Conservation (phyloP, 2,888 invertebrate species). For the Eupithecia insigniata region DNA sequence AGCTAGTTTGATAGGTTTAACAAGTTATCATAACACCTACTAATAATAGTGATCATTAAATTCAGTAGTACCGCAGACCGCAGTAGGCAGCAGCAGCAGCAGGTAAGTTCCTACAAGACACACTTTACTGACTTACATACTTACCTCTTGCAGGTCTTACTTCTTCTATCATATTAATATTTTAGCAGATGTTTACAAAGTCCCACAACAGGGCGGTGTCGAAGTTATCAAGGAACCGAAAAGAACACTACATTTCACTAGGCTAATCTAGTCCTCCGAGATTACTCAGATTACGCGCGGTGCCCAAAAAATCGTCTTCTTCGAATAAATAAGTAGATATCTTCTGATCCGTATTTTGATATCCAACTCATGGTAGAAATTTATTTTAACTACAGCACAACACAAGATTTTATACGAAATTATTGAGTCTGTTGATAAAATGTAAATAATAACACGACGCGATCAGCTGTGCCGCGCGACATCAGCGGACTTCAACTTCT, state of each 20-base stretch:
- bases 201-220: too few relatives aligned
- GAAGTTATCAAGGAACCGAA: not conserved
- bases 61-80: too few relatives aligned
- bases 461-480: conserved; percentile 3
- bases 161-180: conserved; percentile 7
- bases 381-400: not conserved
- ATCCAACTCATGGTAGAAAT: not conserved
- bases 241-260: not conserved
- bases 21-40: too few relatives aligned
- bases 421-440: not conserved
- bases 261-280: not conserved
- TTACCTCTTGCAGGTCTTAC: not conserved
- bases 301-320: not conserved
- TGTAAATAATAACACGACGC: conserved; percentile 6
- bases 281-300: not conserved
- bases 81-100: too few relatives aligned
- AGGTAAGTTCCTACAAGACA: too few relatives aligned
- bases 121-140: not conserved
- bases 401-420: not conserved
- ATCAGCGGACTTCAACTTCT: too few relatives aligned
- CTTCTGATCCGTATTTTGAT: not conserved
- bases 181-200: not conserved
- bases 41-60: too few relatives aligned
- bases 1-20: too few relatives aligned
- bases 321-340: not conserved